Conservation (phyloP, 2,888 invertebrate genomes). For the Callyntrura sp. region DNA sequence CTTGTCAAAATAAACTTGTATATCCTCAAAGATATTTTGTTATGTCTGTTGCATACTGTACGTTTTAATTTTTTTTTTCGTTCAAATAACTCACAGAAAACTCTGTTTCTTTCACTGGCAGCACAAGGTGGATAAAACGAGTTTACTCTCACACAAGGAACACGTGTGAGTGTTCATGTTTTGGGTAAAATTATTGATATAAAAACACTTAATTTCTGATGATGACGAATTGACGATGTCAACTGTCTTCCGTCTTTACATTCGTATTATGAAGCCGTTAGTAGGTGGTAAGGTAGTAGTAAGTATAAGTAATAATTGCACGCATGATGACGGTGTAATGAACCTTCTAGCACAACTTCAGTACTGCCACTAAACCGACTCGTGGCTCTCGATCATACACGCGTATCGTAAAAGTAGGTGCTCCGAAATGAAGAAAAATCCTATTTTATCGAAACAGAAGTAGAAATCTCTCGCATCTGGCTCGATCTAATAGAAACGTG, state of each 20-base stretch:
- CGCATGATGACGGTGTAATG: constrained; percentile 35
- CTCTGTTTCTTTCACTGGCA: neutral
- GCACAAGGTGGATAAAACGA: neutral
- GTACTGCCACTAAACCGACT: constrained; percentile 10
- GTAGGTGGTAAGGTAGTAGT: no score
- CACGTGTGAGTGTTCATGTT: constrained; percentile 23
- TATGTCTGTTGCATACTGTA: no score
- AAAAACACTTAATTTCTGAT: constrained; percentile 14
- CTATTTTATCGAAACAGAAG: constrained; percentile 39
- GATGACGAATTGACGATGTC: constrained; percentile 40
- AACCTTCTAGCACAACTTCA: constrained; percentile 13
- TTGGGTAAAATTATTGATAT: neutral
- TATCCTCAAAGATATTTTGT: neutral
- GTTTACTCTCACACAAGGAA: neutral
- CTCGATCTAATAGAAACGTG: constrained; percentile 47
- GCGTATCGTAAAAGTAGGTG: constrained; percentile 25
- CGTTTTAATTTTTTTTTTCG: no score
- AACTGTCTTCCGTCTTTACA: neutral
- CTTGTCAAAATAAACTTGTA: constrained; percentile 42
- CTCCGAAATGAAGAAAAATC: neutral
- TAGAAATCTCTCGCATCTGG: constrained; percentile 49
- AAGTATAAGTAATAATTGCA: neutral
- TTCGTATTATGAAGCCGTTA: neutral
- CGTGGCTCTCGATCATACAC: neutral
- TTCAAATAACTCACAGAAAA: no score